These are phyloP conservation scores for Tamias sibiricus DNA, from an alignment of 2,113 vertebrate species.

Conservation along the genomic window DNA sequence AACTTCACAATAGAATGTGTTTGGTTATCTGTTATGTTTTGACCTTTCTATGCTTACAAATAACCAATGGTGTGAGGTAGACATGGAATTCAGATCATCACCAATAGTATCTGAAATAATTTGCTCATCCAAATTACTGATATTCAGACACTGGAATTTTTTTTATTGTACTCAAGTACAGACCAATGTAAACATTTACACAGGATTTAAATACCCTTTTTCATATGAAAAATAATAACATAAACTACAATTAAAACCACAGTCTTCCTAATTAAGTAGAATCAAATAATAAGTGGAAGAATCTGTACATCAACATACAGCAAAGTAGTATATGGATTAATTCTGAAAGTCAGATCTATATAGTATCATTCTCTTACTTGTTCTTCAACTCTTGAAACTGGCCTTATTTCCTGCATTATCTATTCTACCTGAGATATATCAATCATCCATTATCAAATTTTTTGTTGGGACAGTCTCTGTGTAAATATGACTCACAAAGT, in stretches of 20 bases:
- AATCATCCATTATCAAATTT: not conserved
- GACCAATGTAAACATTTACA: not conserved
- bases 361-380: not conserved
- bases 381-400: not conserved
- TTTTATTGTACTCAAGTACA: not conserved
- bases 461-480: not conserved
- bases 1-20: constrained; percentile 49
- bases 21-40: constrained; percentile 31
- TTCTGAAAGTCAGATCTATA: not conserved
- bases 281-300: constrained; percentile 30
- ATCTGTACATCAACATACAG: constrained; percentile 9
- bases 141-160: not conserved
- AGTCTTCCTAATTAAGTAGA: not conserved
- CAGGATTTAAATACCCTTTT: not conserved
- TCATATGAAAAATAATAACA: not conserved
- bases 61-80: not conserved
- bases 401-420: not conserved
- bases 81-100: constrained; percentile 2
- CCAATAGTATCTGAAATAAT: constrained; percentile 38
- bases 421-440: not conserved
- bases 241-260: not conserved
- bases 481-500: not conserved
- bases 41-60: not conserved
- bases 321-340: constrained; percentile 4
- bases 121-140: not conserved